Evolutionary conservation across 2,797 vertebrate genomes (phyloP).

Genomic region (Bothrops alternatus): DNA sequence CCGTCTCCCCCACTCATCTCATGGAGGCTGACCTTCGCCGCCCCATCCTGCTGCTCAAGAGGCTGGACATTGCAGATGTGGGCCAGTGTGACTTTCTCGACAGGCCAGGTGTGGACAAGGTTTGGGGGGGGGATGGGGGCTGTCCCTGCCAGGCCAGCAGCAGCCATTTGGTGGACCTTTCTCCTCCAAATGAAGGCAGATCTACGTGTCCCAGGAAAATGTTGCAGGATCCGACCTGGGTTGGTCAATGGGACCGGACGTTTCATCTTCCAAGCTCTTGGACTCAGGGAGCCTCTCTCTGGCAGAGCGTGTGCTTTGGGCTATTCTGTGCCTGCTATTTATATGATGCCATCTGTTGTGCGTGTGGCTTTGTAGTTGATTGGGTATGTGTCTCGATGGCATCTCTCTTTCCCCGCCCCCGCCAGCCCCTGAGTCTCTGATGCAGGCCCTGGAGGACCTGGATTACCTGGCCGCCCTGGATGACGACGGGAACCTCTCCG

Average conservation of each 20-base stretch:
- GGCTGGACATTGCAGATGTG: conserved; percentile 92
- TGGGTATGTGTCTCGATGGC: accelerated
- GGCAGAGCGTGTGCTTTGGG: not conserved
- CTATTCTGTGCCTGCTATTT: not conserved
- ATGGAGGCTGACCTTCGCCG: conserved; percentile 87
- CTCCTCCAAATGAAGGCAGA: not conserved
- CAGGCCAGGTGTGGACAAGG: conserved; percentile 42
- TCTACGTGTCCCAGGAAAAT: not conserved
- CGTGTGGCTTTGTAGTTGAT: not conserved
- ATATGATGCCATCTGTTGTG: not conserved
- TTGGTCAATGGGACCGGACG: no score
- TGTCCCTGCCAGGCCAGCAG: not conserved
- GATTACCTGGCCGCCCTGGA: conserved; percentile 94
- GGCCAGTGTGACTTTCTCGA: conserved; percentile 95
- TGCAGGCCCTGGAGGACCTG: conserved; percentile 96
- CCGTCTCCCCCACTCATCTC: conserved; percentile 76
- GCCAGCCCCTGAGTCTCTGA: conserved; percentile 87
- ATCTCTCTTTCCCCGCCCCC: accelerated
- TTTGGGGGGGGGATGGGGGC: not conserved
- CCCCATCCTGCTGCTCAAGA: conserved; percentile 88
- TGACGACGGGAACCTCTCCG: conserved; percentile 88
- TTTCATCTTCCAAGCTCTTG: not conserved
- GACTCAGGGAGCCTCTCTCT: not conserved
- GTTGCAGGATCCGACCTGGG: not conserved
- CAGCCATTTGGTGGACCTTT: not conserved